A percentile compares a stretch with the other conserved stretches of the same genome.
phyloP scores from a whole-genome alignment of 2,113 vertebrate genomes.

The Zingel zingel region DNA sequence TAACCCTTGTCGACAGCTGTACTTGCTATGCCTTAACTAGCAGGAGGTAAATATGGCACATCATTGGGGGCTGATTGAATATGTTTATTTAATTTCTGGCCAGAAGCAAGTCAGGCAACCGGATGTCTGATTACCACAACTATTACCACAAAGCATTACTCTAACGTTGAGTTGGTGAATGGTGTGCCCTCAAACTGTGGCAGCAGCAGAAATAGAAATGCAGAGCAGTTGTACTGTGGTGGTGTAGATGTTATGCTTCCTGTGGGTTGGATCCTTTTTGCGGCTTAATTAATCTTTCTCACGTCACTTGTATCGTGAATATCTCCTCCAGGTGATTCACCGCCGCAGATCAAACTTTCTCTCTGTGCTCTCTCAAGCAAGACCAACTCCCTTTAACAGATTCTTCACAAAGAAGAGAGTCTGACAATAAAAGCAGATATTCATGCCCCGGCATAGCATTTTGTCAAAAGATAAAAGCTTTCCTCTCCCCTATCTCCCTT shows the following conservation, averaged over 20 bases:
- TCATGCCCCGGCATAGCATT: conserved; percentile 64
- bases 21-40: conserved; percentile 50
- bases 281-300: conserved; percentile 60
- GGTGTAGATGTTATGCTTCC: conserved; percentile 26
- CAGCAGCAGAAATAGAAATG: conserved; percentile 44
- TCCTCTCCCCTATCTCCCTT: conserved; percentile 71
- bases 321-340: conserved; percentile 67
- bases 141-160: conserved; percentile 31
- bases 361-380: conserved; percentile 60
- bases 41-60: conserved; percentile 63
- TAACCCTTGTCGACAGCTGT: conserved; percentile 62
- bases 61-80: conserved; percentile 72
- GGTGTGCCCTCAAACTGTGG: conserved; percentile 4
- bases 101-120: conserved; percentile 38
- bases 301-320: conserved; percentile 40
- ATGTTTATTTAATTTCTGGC: conserved; percentile 58
- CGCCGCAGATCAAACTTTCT: conserved; percentile 63
- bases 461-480: conserved; percentile 81
- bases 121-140: conserved; percentile 56
- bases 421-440: conserved; percentile 75
- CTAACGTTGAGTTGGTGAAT: neutral
- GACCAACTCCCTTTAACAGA: conserved; percentile 70
- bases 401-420: conserved; percentile 66
- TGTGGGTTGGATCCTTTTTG: conserved; percentile 46
- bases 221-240: conserved; percentile 16